Percentiles rank a stretch among this genome's conserved stretches.
Conservation (phyloP, 2,888 invertebrate species). For the Melanostoma mellinum region DNA sequence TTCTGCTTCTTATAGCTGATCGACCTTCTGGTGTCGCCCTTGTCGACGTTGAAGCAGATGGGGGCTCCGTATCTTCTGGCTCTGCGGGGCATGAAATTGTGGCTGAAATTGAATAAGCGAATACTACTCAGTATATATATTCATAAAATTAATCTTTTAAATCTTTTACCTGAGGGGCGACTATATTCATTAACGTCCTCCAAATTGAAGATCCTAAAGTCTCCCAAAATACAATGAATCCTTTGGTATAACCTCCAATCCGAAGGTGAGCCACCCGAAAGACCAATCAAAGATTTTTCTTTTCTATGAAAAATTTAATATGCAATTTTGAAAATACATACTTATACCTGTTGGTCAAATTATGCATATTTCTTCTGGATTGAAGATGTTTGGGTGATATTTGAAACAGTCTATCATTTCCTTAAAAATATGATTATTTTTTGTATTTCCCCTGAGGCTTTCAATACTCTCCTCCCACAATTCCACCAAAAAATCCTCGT, state of each 20-base stretch:
- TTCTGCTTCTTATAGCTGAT: too few species aligned
- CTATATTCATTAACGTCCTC: too few species aligned
- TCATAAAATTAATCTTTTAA: too few species aligned
- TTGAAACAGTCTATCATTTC: neutral
- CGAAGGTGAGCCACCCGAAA: too few species aligned
- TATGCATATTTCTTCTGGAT: neutral
- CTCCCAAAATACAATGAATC: constrained; percentile 7
- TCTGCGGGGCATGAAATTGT: too few species aligned
- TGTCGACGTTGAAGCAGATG: too few species aligned
- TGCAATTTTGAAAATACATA: too few species aligned
- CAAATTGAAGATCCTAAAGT: neutral
- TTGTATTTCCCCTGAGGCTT: constrained; percentile 8
- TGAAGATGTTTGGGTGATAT: neutral
- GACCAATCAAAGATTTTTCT: neutral
- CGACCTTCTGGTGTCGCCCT: too few species aligned
- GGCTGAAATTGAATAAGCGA: too few species aligned
- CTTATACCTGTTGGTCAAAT: neutral
- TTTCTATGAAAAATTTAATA: constrained; percentile 7
- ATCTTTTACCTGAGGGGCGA: too few species aligned
- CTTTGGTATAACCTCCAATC: neutral
- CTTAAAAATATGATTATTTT: constrained; percentile 3
- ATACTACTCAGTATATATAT: neutral
- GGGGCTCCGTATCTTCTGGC: too few species aligned
- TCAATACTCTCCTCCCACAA: neutral
- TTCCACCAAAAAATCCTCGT: neutral